These are phyloP conservation scores for Allygus modestus DNA, from an alignment of 2,888 invertebrate genomes.

Conservation along the genomic window DNA sequence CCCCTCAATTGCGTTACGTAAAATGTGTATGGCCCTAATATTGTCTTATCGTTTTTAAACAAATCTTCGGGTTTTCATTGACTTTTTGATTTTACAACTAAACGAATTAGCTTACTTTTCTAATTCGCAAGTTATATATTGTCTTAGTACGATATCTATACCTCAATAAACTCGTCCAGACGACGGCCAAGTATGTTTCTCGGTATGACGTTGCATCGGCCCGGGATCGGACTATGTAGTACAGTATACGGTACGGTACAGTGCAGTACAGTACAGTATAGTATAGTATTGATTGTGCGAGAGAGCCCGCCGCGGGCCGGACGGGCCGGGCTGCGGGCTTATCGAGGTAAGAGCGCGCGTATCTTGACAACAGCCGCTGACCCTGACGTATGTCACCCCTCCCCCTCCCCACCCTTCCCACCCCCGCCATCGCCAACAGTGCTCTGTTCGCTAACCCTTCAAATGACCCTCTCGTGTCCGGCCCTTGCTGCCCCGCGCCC, in stretches of 20 bases:
- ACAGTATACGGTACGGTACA: neutral
- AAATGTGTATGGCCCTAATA: no score
- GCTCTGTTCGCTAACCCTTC: conserved; percentile 30
- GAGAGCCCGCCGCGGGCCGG: conserved; percentile 25
- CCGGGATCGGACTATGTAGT: neutral
- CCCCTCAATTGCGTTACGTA: no score
- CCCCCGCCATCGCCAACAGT: neutral
- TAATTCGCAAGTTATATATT: no score
- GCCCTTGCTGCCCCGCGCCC: conserved; percentile 23
- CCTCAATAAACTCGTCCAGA: no score
- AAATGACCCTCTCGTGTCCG: conserved; percentile 43
- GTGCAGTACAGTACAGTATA: neutral
- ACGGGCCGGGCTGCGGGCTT: conserved; percentile 19
- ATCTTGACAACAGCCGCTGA: conserved; percentile 27
- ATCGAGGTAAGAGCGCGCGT: conserved; percentile 14
- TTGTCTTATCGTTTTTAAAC: no score
- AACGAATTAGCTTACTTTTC: no score
- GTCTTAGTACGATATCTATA: no score
- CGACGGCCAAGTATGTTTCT: no score
- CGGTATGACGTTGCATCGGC: no score
- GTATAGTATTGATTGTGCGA: neutral
- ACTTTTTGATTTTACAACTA: no score
- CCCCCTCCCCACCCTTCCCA: neutral
- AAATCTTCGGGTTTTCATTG: no score
- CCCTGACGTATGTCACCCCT: conserved; percentile 41